Conservation (phyloP, 2,888 invertebrate species). For the Gastracanthus pulcherrimus region DNA sequence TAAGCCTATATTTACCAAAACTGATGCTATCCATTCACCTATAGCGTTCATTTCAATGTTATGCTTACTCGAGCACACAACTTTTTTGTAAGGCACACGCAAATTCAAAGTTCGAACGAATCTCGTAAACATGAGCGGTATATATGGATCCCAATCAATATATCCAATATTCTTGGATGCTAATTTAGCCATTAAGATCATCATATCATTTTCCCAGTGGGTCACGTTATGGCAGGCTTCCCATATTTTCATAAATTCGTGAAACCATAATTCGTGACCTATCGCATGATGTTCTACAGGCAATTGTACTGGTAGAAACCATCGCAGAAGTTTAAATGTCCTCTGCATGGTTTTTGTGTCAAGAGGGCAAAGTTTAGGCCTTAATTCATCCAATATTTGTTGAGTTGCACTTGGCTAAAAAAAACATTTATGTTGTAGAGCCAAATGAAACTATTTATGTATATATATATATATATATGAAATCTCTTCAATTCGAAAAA, state of each 20-base stretch:
- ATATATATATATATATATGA: neutral
- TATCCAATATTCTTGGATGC: conserved; percentile 88
- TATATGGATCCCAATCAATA: conserved; percentile 92
- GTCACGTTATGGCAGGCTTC: conserved; percentile 86
- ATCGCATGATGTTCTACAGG: conserved; percentile 81
- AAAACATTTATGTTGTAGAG: neutral
- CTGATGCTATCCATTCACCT: conserved; percentile 79
- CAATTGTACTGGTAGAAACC: conserved; percentile 88
- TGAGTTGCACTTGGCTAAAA: conserved; percentile 85
- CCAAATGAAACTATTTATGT: neutral
- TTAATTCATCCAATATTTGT: conserved; percentile 91
- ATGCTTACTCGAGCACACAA: conserved; percentile 79
- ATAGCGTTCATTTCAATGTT: conserved; percentile 63
- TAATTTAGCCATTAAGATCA: conserved; percentile 86
- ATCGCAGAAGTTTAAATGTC: conserved; percentile 82
- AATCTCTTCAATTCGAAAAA: no score
- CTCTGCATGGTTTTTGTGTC: conserved; percentile 79
- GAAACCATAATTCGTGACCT: conserved; percentile 89
- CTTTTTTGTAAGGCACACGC: conserved; percentile 87
- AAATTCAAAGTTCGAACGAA: conserved; percentile 86
- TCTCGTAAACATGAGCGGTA: conserved; percentile 87
- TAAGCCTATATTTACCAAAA: conserved; percentile 76
- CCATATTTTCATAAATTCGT: conserved; percentile 89
- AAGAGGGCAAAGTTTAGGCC: conserved; percentile 89
- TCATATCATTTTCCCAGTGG: conserved; percentile 83